Evolutionary conservation across 2,797 vertebrate species (phyloP).

Genomic region (Eulemur rubriventer): DNA sequence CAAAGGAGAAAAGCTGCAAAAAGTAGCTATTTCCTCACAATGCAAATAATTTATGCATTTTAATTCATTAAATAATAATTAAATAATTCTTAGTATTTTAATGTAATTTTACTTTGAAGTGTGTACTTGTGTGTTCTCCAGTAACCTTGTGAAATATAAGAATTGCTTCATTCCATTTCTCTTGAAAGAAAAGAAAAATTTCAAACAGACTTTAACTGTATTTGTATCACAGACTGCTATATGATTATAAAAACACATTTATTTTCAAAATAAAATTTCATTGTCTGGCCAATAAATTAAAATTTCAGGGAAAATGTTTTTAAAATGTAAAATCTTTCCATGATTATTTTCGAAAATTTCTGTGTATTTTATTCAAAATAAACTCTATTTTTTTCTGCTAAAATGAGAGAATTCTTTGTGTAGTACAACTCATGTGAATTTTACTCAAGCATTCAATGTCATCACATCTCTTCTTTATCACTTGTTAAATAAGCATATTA

Average conservation of each 20-base stretch:
- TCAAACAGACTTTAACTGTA: background rate
- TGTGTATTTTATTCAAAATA: background rate
- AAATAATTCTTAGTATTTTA: background rate
- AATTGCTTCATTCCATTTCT: background rate
- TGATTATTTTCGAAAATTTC: background rate
- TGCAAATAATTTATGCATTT: background rate
- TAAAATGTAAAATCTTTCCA: background rate
- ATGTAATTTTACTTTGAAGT: background rate
- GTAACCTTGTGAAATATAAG: background rate
- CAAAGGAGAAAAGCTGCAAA: background rate
- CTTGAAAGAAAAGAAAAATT: background rate
- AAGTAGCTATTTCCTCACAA: background rate
- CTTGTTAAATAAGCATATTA: background rate
- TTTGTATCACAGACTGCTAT: background rate
- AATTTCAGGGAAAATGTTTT: background rate
- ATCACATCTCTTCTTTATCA: background rate
- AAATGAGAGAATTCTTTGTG: background rate
- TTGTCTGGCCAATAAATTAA: background rate
- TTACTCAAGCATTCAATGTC: background rate
- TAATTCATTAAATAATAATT: background rate
- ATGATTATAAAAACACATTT: background rate
- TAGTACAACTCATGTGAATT: background rate
- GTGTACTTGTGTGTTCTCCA: background rate
- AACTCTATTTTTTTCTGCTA: background rate
- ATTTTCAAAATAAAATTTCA: constrained; percentile 9